Evolutionary conservation across 2,888 invertebrate species (phyloP).

Genomic region (Euproctis similis): DNA sequence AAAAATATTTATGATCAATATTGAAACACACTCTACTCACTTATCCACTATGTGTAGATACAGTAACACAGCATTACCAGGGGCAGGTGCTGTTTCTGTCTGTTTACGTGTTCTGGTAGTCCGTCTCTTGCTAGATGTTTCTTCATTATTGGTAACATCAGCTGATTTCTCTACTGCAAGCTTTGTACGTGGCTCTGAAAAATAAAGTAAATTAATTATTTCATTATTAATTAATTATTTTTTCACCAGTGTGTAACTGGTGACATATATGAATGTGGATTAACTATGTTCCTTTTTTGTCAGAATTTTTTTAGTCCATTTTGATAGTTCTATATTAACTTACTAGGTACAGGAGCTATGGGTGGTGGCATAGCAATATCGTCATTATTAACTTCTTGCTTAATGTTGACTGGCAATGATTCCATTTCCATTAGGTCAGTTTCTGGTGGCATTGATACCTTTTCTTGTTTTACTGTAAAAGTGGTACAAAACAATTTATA

Average conservation of each 20-base stretch:
- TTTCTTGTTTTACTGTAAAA: slow-evolving; percentile 58
- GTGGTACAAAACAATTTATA: too few relatives aligned
- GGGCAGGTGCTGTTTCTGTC: slow-evolving; percentile 27
- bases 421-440: slow-evolving; percentile 45
- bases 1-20: background rate
- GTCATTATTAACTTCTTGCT: slow-evolving; percentile 36
- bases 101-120: slow-evolving; percentile 38
- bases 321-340: too few relatives aligned
- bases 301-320: too few relatives aligned
- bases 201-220: background rate
- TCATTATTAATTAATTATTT: too few relatives aligned
- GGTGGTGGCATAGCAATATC: slow-evolving; percentile 62
- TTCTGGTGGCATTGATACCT: slow-evolving; percentile 42
- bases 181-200: background rate
- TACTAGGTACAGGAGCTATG: slow-evolving; percentile 47
- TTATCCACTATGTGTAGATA: too few relatives aligned
- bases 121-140: slow-evolving; percentile 23
- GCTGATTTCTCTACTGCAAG: slow-evolving; percentile 38
- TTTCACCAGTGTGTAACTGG: too few relatives aligned
- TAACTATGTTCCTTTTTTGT: too few relatives aligned
- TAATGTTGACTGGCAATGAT: slow-evolving; percentile 28
- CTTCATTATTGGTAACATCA: slow-evolving; percentile 29
- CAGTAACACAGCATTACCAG: slow-evolving; percentile 11
- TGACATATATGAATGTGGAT: too few relatives aligned
- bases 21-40: too few relatives aligned